Base-by-base conservation (phyloP, 2,888 invertebrate species). In the Drepanosiphum platanoidis region DNA sequence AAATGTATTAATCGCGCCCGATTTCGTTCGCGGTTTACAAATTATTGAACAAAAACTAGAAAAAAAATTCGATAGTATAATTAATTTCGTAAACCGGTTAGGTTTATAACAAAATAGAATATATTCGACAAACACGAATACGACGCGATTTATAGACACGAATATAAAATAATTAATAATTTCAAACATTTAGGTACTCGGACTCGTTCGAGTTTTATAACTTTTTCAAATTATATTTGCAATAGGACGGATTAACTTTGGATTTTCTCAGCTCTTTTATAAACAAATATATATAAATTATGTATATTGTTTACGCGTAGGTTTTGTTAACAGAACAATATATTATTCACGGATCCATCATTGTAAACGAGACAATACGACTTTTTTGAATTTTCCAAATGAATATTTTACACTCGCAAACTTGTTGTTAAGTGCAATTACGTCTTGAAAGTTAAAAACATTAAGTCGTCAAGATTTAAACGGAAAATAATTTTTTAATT, bases 311-410 rank as follows among this genome's bases (percentile, higher is more conserved):
- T n/a, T n/a, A n/a, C n/a, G n/a, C n/a, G n/a, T 78, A 30, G 64
- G 11, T 39, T n/a, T 61, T 64, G 42, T 78, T 22, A 42, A 78
- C 42, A 78, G 66, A 11, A 11, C 8, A 32, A 36, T 78, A 30
- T 66, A 42, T 78, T 66, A 32, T 78, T 78, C 78, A 78, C 32
- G 11, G 22, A 42, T 18, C n/a, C n/a, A n/a, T n/a, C 4, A 39
- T 39, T 32, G 64, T 64, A 22, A 66, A 30, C 27, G 42, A 66
- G 42, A 66, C 39, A 30, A 7, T 8, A 0, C 1, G 42, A 78
- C 30, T 8, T 13, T 32, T 42, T 78, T 78, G 30, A 30, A 11
- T 66, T 78, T 30, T 78, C 27, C 9, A 36, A 78, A 78, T 42
- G 42, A 27, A 42, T 66, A 78, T 64, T 78, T 32, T 39, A 64